Conservation (phyloP, 2,888 invertebrate genomes). For the Agriotes lineatus region DNA sequence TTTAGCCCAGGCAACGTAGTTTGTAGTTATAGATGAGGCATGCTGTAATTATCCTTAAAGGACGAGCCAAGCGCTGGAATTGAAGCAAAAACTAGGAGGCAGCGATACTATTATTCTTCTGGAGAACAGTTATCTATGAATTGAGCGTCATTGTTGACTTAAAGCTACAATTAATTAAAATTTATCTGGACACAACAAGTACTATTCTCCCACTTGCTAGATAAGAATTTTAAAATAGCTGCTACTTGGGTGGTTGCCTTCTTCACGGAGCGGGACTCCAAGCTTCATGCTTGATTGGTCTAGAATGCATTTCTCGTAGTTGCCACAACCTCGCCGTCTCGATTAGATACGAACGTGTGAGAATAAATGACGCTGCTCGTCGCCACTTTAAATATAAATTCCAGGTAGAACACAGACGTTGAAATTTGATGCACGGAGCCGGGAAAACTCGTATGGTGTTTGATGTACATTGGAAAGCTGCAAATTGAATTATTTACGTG, state of each 20-base stretch:
- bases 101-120: conserved; percentile 6
- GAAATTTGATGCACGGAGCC: neutral
- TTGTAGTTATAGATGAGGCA: conserved; percentile 29
- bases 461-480: neutral
- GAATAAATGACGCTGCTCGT: conserved; percentile 19
- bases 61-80: neutral
- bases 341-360: conserved; percentile 28
- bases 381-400: conserved; percentile 11
- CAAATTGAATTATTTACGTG: neutral
- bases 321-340: conserved; percentile 8
- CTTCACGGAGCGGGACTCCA: conserved; percentile 9
- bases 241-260: conserved; percentile 40
- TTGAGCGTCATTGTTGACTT: conserved; percentile 31
- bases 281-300: conserved; percentile 31
- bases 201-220: conserved; percentile 28
- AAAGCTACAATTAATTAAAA: conserved; percentile 36
- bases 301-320: conserved; percentile 25
- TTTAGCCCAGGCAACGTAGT: conserved; percentile 25
- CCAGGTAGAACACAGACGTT: neutral
- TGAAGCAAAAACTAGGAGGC: conserved; percentile 15
- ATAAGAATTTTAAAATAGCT: conserved; percentile 29
- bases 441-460: neutral
- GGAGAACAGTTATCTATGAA: conserved; percentile 30
- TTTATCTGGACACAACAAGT: conserved; percentile 22
- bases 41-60: conserved; percentile 32